Percentiles rank a stretch among this genome's conserved stretches.
Conservation (phyloP, 2,113 vertebrate genomes). For the Xenopus laevis region DNA sequence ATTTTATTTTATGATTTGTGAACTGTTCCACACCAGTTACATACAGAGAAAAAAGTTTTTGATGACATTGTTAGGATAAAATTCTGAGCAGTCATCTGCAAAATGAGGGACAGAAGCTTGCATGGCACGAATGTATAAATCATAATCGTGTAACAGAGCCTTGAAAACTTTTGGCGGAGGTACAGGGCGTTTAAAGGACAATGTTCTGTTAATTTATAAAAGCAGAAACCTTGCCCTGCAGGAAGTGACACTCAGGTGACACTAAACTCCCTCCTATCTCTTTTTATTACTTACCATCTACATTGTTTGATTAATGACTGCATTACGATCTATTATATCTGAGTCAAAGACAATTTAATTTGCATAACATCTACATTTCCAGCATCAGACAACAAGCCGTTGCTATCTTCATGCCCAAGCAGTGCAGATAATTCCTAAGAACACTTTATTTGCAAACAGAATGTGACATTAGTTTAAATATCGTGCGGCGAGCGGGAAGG, state of each 20-base stretch:
- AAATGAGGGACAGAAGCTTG: conserved; percentile 19
- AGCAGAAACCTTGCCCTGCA: background rate
- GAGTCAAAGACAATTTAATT: conserved; percentile 28
- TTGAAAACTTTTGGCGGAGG: background rate
- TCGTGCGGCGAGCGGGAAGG: background rate
- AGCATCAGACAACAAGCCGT: conserved; percentile 8
- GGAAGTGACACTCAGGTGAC: background rate
- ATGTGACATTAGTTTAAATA: conserved; percentile 20
- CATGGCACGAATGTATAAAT: conserved; percentile 21
- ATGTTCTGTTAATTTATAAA: conserved; percentile 16
- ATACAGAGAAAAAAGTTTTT: too few species aligned
- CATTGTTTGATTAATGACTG: conserved; percentile 33
- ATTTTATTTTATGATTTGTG: too few species aligned
- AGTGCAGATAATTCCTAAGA: conserved; percentile 14
- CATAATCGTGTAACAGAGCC: conserved; percentile 1
- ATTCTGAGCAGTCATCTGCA: conserved; percentile 18
- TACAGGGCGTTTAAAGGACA: conserved; percentile 25
- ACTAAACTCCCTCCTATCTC: background rate
- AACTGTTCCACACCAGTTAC: too few species aligned
- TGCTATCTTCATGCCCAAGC: conserved; percentile 3
- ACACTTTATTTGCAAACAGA: background rate
- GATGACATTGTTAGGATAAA: background rate
- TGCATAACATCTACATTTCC: conserved; percentile 24
- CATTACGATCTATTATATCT: conserved; percentile 12
- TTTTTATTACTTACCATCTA: conserved; percentile 2